phyloP scores from a whole-genome alignment of 2,797 vertebrate species.

The Catharus ustulatus region DNA sequence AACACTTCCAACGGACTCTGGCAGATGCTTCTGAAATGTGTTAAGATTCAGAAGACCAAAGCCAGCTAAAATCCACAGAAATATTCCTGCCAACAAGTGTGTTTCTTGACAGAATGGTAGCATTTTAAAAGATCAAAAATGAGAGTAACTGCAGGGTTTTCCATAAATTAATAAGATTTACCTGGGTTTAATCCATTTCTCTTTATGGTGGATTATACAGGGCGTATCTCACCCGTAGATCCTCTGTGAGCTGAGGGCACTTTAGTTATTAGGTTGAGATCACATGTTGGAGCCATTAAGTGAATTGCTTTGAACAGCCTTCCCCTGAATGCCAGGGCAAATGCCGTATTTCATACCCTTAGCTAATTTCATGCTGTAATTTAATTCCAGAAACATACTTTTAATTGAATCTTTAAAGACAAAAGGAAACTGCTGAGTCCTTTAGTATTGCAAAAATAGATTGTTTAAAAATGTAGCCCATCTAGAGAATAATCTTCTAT shows the following conservation, averaged over 20 bases:
- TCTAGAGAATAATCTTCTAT: conserved; percentile 23
- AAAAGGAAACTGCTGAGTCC: conserved; percentile 58
- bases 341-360: conserved; percentile 75
- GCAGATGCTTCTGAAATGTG: neutral
- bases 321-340: conserved; percentile 70
- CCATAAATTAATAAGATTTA: conserved; percentile 45
- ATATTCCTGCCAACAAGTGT: neutral
- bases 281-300: conserved; percentile 79
- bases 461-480: conserved; percentile 53
- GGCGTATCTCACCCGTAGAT: conserved; percentile 68
- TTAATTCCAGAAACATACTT: conserved; percentile 78
- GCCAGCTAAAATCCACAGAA: neutral
- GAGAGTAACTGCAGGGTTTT: neutral
- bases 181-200: conserved; percentile 50
- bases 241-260: conserved; percentile 74
- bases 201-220: conserved; percentile 67
- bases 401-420: conserved; percentile 72
- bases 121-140: conserved; percentile 24
- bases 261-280: conserved; percentile 79
- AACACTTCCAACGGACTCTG: neutral
- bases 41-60: neutral
- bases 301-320: conserved; percentile 78
- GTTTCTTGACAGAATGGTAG: neutral
- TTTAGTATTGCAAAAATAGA: conserved; percentile 31
- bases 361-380: conserved; percentile 79